Evolutionary conservation across 2,797 vertebrate genomes (phyloP), one percentile per base, ranked within the genome.

Genomic region (Phoxinus dragarum): DNA sequence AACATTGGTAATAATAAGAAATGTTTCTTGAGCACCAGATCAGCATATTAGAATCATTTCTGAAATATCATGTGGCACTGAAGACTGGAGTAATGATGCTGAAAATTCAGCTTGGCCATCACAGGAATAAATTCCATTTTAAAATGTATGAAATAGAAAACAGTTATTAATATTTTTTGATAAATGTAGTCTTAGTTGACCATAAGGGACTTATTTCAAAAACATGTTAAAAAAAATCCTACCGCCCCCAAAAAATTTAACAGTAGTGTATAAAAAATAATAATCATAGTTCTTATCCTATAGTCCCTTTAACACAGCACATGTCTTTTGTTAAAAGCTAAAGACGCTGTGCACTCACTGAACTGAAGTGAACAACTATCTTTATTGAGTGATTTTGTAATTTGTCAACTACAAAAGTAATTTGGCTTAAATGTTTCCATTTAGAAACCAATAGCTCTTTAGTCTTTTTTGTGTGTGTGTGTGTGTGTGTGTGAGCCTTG

Each of bases 361-460:
- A 47, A 73, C n/a, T 47, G 16, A 73, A 34, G 27, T 52, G 21
- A 23, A 76, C 10, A 76, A n/a, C 21, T 34, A 56, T 56, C 73
- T 56, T 56, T 54, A 38, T 23, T 21, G 21, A n/a, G 73, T 56
- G 34, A 75, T 54, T 76, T 49, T 56, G 19, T 23, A 36, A 76
- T 36, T 54, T 68, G 73, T 75, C 47, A 78, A 61, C 12, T 59
- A 31, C 64, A 10, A 79, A 74, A 40, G 68, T 69, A n/a, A 74
- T 88, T 79, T 68, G n/a, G 16, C 23, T 36, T 40, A 21, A 85
- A 69, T n/a, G 21, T 64, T 84, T 80, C 38, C 64, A n/a, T 61
- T 56, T 54, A 74, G 54, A 87, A 10, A 56, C 17, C 38, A 75
- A 59, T 34, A 73, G 31, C 21, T 64, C 38, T 64, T 81, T 69